Evolutionary conservation across 2,797 vertebrate species (phyloP).

Genomic region (Centroberyx gerrardi): DNA sequence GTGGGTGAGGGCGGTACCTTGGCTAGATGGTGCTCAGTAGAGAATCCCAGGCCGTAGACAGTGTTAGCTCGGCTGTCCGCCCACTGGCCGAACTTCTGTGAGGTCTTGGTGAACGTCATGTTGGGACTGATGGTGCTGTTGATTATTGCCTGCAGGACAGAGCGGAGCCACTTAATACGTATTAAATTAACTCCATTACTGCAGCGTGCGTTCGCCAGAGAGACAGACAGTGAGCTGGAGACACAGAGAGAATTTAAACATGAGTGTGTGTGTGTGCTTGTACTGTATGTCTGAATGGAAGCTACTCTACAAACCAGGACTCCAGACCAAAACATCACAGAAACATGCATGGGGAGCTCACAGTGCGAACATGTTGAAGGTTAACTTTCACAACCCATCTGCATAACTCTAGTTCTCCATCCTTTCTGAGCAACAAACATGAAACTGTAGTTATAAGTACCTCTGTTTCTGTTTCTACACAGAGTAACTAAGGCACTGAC

Average conservation of each 20-base stretch:
- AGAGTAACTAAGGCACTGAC: background rate
- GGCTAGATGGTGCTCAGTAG: conserved; percentile 96
- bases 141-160: conserved; percentile 95
- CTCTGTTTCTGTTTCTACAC: background rate
- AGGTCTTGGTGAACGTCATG: conserved; percentile 99
- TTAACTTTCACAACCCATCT: no score
- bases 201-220: background rate
- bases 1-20: conserved; percentile 72
- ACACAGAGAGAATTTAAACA: background rate
- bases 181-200: conserved; percentile 31
- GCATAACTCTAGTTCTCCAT: no score
- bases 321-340: no score
- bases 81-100: conserved; percentile 99
- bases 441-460: background rate
- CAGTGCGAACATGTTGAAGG: background rate
- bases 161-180: conserved; percentile 46
- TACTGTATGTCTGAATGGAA: background rate
- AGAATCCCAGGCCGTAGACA: conserved; percentile 98
- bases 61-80: conserved; percentile 98
- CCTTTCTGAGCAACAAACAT: no score
- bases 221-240: no score
- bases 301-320: no score
- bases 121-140: conserved; percentile 99
- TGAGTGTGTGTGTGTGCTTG: background rate
- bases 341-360: no score